These are phyloP conservation scores for Protonemura montana DNA, from an alignment of 2,888 invertebrate species.

Conservation along the genomic window DNA sequence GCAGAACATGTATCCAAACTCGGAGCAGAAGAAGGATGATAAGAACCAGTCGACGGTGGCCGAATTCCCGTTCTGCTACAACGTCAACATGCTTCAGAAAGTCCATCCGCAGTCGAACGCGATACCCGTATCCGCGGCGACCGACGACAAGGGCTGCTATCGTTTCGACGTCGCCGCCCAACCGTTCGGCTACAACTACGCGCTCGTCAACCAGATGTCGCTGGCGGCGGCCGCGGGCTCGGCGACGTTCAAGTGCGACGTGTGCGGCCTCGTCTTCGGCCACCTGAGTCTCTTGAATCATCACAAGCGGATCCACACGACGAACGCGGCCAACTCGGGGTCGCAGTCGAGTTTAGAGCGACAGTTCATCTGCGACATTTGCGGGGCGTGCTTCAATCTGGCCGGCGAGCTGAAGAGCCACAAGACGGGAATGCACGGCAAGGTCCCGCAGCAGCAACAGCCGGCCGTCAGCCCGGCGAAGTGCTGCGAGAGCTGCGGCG, in stretches of 20 bases:
- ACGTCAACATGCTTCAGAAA: conserved; percentile 63
- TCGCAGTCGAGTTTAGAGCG: conserved; percentile 51
- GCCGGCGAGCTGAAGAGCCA: conserved; percentile 62
- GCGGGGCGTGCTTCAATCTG: conserved; percentile 60
- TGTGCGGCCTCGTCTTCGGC: conserved; percentile 85
- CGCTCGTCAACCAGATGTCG: conserved; percentile 86
- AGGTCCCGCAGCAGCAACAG: conserved; percentile 46
- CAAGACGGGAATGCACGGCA: conserved; percentile 60
- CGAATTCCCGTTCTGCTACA: conserved; percentile 63
- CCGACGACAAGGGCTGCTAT: conserved; percentile 62
- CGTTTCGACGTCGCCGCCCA: conserved; percentile 60
- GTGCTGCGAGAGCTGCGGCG: conserved; percentile 54
- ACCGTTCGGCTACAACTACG: conserved; percentile 74
- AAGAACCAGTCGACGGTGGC: conserved; percentile 50
- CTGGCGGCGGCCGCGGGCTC: conserved; percentile 70
- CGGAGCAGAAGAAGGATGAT: conserved; percentile 23
- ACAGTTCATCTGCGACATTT: conserved; percentile 62
- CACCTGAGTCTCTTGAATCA: conserved; percentile 84
- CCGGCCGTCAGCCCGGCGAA: conserved; percentile 32
- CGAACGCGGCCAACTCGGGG: conserved; percentile 42
- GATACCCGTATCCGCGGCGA: conserved; percentile 59
- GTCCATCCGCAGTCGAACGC: conserved; percentile 55
- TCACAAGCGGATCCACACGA: conserved; percentile 78
- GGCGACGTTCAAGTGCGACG: conserved; percentile 88
- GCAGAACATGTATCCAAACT: conserved; percentile 41